Base-by-base conservation (phyloP, 1,140 invertebrate genomes). In the Halesus radiatus region DNA sequence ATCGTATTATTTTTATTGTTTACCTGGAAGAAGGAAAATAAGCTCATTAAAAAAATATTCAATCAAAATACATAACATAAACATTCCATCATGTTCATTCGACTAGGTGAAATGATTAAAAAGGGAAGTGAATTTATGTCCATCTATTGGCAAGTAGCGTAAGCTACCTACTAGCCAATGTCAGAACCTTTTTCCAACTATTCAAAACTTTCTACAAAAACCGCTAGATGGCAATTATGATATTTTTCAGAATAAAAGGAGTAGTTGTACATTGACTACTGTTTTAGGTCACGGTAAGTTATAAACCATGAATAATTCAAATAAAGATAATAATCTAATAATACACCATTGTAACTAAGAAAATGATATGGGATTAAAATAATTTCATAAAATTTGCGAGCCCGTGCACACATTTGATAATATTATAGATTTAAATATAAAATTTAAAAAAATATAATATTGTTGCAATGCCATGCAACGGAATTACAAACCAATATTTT, bases 141-240 rank as follows among this genome's bases (percentile, higher is more conserved):
- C 62, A 66, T 29, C 62, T 66, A 15, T 66, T 29, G 62, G 10
- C 29, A 10, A 66, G 7, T 66, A 66, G 62, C 62, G 29, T 15
- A 66, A 66, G 29, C n/a, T 32, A 23, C 8, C n/a, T 64, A 23
- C 8, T 66, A 66, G 62, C 23, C 23, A 29, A 66, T 3, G 13
- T 66, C 62, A n/a, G 3, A 66, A 66, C 62, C 60, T 1, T 16
- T 45, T 13, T 37, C n/a, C 32, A 6, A 7, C 5, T 1, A 7
- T 7, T 1, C 3, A 1, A 3, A 23, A 6, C 8, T 22, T 18
- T 60, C 2, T 23, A 18, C 7, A 7, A 3, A 60, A 13, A 23
- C 20, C 56, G 56, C 20, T 23, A 60, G 56, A 60, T 60, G 56
- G 56, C 13, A 58, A 58, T 15, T 10, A 20, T 3, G 26, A 29